Base-by-base conservation (phyloP, 1,140 invertebrate genomes). In the Charaxes varanes region DNA sequence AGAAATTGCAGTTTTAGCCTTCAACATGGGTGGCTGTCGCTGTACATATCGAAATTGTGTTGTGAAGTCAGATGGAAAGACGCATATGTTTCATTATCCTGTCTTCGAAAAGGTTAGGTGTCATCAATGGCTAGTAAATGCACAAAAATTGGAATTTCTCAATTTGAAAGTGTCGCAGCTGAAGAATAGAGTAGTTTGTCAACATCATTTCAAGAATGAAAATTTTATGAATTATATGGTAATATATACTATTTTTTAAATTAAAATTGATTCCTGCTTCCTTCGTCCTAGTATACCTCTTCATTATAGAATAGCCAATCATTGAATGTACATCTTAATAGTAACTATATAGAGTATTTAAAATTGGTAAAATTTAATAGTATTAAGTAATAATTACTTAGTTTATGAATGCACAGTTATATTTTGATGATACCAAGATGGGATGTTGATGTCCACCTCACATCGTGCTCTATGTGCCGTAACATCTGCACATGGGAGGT, bases 81-180 rank as follows among this genome's bases (percentile, higher is more conserved):
- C 86, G 0, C 87, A 88, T 54, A 87, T 88, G 69, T 88, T 88
- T 43, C 87, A 88, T 59, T 88, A 85, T 43, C 87, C 87, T 0
- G 86, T 88, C 3, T 87, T 85, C 64, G 84, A 88, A 30, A 83
- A 77, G 53, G 57, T 84, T 13, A 59, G 87, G 35, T 88, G 87
- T 51, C 77, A 80, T 28, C 62, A 83, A 47, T 88, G 87, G 87
- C 76, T 88, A 2, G 53, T 68, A 8, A 87, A 87, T 53, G 84
- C 86, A 6, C 62, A 78, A 3, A 77, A 80, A 53, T 53, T 80
- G 12, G 78, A 86, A 11, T 87, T 87, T 41, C 62, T 83, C 11
- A 68, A 84, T 44, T 59, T 88, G 41, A 85, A 79, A 56, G 77
- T 86, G 12, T 85, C 85, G n/a, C 86, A 88, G 46, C 59, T 88